phyloP scores from a whole-genome alignment of 2,888 invertebrate genomes.

The Zaprionus bogoriensis region DNA sequence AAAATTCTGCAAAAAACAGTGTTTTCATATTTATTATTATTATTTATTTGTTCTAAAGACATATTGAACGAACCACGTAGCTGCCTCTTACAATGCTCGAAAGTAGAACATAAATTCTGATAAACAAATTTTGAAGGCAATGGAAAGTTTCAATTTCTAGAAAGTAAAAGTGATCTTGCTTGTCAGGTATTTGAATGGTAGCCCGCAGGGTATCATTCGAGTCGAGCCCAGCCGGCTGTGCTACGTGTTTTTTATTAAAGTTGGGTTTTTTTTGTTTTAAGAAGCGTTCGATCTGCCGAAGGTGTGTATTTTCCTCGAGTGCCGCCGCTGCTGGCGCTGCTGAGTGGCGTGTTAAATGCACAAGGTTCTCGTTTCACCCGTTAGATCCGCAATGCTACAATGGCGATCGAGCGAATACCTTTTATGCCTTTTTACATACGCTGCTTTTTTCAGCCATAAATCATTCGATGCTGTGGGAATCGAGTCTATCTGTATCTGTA shows the following conservation, averaged over 20 bases:
- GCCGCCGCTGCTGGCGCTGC: neutral
- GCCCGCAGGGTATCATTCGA: neutral
- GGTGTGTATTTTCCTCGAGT: conserved; percentile 38
- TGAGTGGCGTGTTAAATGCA: conserved; percentile 72
- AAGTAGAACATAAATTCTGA: too few species aligned
- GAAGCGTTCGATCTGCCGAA: conserved; percentile 14
- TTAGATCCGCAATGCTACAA: conserved; percentile 72
- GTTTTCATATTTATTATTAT: too few species aligned
- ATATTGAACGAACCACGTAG: too few species aligned
- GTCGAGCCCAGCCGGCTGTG: neutral
- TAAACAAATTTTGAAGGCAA: too few species aligned
- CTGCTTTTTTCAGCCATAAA: conserved; percentile 55
- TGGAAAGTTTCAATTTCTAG: too few species aligned
- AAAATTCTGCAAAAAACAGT: too few species aligned
- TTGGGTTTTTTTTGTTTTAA: conserved; percentile 13
- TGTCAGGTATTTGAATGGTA: neutral
- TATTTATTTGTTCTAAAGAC: too few species aligned
- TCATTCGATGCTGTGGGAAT: conserved; percentile 75
- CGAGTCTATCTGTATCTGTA: conserved; percentile 44
- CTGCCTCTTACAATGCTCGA: too few species aligned
- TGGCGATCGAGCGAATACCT: conserved; percentile 48
- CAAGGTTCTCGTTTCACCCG: conserved; percentile 78
- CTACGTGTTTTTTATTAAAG: neutral
- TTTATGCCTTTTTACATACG: conserved; percentile 70
- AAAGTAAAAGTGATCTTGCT: too few species aligned